Base-by-base conservation (phyloP, 2,113 vertebrate species). In the Psophia crepitans region DNA sequence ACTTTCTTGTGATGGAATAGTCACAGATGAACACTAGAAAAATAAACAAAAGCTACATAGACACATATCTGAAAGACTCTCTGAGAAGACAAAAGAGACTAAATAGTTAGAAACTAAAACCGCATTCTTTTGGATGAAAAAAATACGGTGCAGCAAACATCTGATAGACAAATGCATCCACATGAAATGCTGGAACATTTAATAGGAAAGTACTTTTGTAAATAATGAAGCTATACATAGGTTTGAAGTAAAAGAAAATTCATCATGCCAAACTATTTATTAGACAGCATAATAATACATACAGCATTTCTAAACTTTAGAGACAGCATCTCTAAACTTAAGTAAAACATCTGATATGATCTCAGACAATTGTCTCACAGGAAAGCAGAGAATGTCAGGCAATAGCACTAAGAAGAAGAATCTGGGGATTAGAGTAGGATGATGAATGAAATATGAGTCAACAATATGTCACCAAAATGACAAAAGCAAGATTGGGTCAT, bases 341-440 rank as follows among this genome's bases (percentile, higher is more conserved):
- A 96, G 75, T 63, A 77, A 95, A 96, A 96, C 93, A 96, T 93
- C 82, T 93, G 95, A 96, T 88, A 87, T 56, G 63, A 96, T 81
- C 85, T 94, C 93, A 94, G 82, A 84, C 90, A 33, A 90, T 4
- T 86, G 90, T 86, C 90, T 95, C 90, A 95, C 88, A 93, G 92
- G 88, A 96, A 96, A 92, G 51, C 51, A 84, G 51, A 75, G 54
- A 83, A 88, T 4, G 33, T 71, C 60, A 94, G 71, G 76, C 95
- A 95, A 86, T 0, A 90, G 68, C 43, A 74, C 68, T 63, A 78
- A 66, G 49, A 85, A 93, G 73, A 92, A 61, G 22, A 95, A 96
- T 90, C 64, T 84, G 63, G 75, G 70, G 68, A 96, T 84, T 84
- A 77, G 37, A 93, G 46, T 41, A 85, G 30, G 75, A 90, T 5